Percentiles rank a stretch among this genome's conserved stretches.
phyloP scores from a whole-genome alignment of 2,113 vertebrate species.

The Loxodonta africana region DNA sequence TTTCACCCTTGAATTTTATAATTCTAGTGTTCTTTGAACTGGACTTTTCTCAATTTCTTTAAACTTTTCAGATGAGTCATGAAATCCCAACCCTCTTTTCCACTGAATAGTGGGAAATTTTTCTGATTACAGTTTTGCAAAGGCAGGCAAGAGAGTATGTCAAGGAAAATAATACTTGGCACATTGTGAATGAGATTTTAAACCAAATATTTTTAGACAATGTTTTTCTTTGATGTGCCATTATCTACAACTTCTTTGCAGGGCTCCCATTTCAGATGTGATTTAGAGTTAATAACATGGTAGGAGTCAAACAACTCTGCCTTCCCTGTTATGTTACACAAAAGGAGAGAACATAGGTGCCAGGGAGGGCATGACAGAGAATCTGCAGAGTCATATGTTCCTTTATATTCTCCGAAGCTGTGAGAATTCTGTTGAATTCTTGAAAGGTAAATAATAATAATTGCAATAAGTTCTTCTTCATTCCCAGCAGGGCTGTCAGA shows the following conservation, averaged over 20 bases:
- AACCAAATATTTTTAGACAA: constrained; percentile 80
- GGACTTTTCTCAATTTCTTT: constrained; percentile 55
- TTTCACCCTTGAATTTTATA: constrained; percentile 4
- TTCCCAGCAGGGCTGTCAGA: not conserved
- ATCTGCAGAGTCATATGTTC: not conserved
- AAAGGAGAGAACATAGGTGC: not conserved
- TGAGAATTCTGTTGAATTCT: constrained; percentile 27
- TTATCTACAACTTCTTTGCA: constrained; percentile 63
- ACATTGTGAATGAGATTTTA: constrained; percentile 71
- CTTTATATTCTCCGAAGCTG: constrained; percentile 31
- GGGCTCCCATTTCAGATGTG: constrained; percentile 59
- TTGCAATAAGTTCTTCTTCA: constrained; percentile 14
- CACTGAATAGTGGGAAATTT: constrained; percentile 30
- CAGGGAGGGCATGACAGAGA: not conserved
- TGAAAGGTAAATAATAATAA: constrained; percentile 71
- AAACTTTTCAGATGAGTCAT: constrained; percentile 15
- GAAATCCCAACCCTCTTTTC: not conserved
- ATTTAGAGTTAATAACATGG: constrained; percentile 76
- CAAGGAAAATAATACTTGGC: constrained; percentile 74
- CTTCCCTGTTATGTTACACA: not conserved
- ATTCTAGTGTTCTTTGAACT: constrained; percentile 34
- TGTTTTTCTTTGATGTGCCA: constrained; percentile 67
- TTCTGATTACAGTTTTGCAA: constrained; percentile 76
- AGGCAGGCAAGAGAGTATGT: constrained; percentile 54
- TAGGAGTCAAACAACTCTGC: constrained; percentile 57